These are phyloP conservation scores for Phaethornis superciliosus DNA, from an alignment of 2,113 vertebrate genomes.

Conservation along the genomic window DNA sequence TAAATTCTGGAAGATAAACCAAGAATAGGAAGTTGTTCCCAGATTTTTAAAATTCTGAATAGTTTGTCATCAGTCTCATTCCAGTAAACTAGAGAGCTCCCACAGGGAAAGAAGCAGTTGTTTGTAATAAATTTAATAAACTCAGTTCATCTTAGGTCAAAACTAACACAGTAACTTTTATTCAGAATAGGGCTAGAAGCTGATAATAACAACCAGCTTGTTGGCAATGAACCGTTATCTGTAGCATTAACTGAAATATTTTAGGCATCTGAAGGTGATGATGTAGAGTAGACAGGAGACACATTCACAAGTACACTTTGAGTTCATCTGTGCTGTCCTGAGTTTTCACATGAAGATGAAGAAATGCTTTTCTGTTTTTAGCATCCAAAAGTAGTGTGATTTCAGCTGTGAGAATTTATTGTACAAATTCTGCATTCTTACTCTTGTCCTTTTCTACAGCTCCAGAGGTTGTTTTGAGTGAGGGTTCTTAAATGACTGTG, in stretches of 20 bases:
- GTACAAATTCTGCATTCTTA: not conserved
- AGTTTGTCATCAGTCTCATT: not conserved
- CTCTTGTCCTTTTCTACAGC: not conserved
- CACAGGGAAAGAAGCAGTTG: not conserved
- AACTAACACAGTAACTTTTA: not conserved
- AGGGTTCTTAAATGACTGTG: not conserved
- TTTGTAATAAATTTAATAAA: not conserved
- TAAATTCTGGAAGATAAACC: not conserved
- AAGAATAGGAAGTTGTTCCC: not conserved
- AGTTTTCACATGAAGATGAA: not conserved
- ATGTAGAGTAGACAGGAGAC: not conserved
- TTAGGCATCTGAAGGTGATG: not conserved
- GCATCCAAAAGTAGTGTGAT: not conserved
- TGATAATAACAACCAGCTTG: not conserved
- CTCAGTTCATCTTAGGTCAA: not conserved
- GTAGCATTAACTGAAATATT: constrained; percentile 16
- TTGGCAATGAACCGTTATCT: not conserved
- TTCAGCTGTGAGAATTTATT: not conserved
- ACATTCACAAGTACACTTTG: not conserved
- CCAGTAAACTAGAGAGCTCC: not conserved
- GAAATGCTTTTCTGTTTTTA: not conserved
- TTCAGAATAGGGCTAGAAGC: not conserved
- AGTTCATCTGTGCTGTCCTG: not conserved
- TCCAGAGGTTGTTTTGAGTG: not conserved
- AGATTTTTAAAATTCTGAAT: not conserved